phyloP scores from a whole-genome alignment of 2,888 invertebrate genomes.

The Lasioglossum malachurum region DNA sequence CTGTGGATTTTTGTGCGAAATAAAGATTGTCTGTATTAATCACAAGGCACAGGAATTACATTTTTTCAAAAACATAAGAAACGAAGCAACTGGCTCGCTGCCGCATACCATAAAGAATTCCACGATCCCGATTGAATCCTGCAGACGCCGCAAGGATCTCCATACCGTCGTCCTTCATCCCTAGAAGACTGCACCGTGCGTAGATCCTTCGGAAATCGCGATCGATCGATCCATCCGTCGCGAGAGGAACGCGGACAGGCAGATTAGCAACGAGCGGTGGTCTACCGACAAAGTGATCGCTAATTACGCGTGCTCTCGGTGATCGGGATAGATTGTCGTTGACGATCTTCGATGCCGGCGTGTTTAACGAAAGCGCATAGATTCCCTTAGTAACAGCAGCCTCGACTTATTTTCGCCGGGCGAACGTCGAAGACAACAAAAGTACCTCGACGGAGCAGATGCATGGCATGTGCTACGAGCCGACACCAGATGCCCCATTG shows the following conservation, averaged over 20 bases:
- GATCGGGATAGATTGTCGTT: slow-evolving; percentile 22
- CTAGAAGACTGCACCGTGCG: not conserved
- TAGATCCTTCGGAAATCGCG: not conserved
- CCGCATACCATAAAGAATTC: not conserved
- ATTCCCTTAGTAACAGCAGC: slow-evolving; percentile 78
- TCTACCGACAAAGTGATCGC: slow-evolving; percentile 12
- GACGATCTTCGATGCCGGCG: slow-evolving; percentile 23
- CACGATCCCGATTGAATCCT: not conserved
- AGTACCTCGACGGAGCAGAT: slow-evolving; percentile 83
- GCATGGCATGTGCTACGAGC: slow-evolving; percentile 83
- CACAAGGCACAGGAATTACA: too few species aligned
- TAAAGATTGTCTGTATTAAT: too few species aligned
- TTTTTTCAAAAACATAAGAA: not conserved
- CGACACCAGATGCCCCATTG: slow-evolving; percentile 84
- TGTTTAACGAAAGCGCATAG: slow-evolving; percentile 57
- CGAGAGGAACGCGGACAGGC: too few species aligned
- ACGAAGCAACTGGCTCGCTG: not conserved
- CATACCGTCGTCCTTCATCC: not conserved
- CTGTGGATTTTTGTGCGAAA: not conserved
- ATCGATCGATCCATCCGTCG: not conserved
- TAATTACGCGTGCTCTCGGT: slow-evolving; percentile 12
- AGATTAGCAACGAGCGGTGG: not conserved
- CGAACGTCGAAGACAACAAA: slow-evolving; percentile 81
- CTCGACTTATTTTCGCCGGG: slow-evolving; percentile 75
- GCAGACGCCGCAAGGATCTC: not conserved